A percentile compares a stretch with the other conserved stretches of the same genome.
phyloP scores from a whole-genome alignment of 1,140 invertebrate genomes.

The Drosophila suzukii region DNA sequence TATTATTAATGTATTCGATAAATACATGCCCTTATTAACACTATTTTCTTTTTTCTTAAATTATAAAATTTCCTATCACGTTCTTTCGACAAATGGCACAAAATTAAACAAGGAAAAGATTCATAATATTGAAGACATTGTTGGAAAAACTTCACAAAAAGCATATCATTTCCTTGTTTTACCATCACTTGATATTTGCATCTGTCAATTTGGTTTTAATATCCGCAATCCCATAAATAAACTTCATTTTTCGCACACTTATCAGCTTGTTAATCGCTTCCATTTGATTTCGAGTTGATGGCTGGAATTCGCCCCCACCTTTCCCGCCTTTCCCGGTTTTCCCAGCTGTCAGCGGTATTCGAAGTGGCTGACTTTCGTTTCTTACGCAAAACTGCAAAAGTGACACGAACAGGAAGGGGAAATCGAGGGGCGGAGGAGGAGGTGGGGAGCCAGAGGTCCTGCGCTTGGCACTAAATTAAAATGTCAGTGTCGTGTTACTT shows the following conservation, averaged over 20 bases:
- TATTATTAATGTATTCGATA: too few species aligned
- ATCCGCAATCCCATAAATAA: background rate
- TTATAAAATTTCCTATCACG: too few species aligned
- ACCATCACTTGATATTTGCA: background rate
- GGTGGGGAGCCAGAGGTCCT: conserved; percentile 7
- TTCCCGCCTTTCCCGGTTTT: conserved; percentile 12
- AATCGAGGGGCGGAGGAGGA: background rate
- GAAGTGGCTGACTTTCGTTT: conserved; percentile 49
- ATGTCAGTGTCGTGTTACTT: conserved; percentile 82
- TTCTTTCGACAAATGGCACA: too few species aligned
- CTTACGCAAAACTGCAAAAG: conserved; percentile 49
- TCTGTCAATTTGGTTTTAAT: background rate
- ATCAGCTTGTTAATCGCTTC: conserved; percentile 28
- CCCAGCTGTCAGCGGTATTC: conserved; percentile 49
- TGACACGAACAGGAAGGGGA: conserved; percentile 46
- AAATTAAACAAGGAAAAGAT: too few species aligned
- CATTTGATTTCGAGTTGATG: conserved; percentile 30
- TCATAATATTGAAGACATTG: too few species aligned
- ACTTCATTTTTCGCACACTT: conserved; percentile 22
- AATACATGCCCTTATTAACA: too few species aligned
- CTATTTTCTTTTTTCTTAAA: too few species aligned
- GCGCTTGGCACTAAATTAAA: conserved; percentile 79
- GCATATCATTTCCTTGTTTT: background rate
- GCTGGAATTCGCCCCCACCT: conserved; percentile 5
- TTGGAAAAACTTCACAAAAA: too few species aligned